Conservation (phyloP, 1,140 invertebrate genomes). For the silkworm (Bombyx mori) region DNA sequence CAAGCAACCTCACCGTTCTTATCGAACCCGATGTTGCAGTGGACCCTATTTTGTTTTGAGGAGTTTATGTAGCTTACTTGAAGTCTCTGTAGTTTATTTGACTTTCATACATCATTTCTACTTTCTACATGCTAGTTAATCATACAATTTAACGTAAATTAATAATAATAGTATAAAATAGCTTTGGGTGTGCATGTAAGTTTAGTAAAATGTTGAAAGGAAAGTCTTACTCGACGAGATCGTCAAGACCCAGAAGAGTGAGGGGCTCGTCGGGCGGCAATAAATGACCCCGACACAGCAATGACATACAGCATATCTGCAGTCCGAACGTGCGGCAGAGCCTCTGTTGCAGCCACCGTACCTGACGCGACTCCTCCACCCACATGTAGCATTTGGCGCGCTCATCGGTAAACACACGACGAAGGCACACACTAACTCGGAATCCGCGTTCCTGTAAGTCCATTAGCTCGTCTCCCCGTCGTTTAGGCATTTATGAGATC, state of each 20-base stretch:
- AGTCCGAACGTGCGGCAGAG: slow-evolving; percentile 19
- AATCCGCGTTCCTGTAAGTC: slow-evolving; percentile 2
- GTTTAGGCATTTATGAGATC: background rate
- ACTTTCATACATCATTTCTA: background rate
- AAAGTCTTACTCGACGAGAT: slow-evolving; percentile 24
- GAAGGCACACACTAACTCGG: slow-evolving; percentile 18
- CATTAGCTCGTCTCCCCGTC: background rate
- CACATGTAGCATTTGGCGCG: slow-evolving; percentile 18
- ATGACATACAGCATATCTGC: slow-evolving; percentile 10
- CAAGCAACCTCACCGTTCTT: too few species aligned
- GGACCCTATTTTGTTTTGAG: too few species aligned
- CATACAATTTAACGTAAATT: background rate
- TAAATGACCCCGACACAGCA: slow-evolving; percentile 19
- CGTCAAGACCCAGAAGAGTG: slow-evolving; percentile 19
- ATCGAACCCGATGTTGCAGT: too few species aligned
- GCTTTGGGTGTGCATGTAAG: background rate
- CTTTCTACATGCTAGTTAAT: background rate
- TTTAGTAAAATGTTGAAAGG: slow-evolving; percentile 1
- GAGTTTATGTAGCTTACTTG: too few species aligned
- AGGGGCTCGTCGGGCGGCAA: slow-evolving; percentile 26
- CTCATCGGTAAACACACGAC: slow-evolving; percentile 20
- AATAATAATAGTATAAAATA: background rate
- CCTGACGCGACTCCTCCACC: slow-evolving; percentile 13
- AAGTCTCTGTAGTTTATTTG: background rate
- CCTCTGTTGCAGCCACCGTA: slow-evolving; percentile 20